Evolutionary conservation across 2,797 vertebrate genomes (phyloP).

Genomic region (Malacoctenus gilli): DNA sequence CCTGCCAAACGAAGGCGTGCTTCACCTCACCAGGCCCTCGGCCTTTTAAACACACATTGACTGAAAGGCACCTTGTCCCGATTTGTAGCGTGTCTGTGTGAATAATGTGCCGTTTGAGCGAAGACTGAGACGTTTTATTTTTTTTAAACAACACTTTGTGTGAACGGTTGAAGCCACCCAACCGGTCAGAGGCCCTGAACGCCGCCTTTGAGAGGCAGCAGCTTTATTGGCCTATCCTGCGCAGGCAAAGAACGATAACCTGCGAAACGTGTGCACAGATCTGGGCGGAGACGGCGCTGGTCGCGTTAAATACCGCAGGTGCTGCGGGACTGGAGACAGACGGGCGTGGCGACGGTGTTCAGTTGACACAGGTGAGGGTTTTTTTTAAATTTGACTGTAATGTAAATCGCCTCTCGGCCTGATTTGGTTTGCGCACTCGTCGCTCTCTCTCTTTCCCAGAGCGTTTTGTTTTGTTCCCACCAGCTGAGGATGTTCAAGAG

Average conservation of each 20-base stretch:
- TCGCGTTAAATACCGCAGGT: constrained; percentile 9
- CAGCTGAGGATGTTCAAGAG: constrained; percentile 80
- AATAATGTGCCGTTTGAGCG: constrained; percentile 15
- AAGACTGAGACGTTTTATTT: constrained; percentile 18
- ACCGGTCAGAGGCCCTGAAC: constrained; percentile 55
- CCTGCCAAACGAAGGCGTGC: constrained; percentile 7
- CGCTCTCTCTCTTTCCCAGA: not conserved
- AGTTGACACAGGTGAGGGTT: constrained; percentile 36
- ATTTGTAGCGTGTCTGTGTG: not conserved
- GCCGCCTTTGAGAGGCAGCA: constrained; percentile 15
- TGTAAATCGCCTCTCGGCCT: not conserved
- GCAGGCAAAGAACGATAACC: constrained; percentile 19
- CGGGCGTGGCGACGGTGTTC: constrained; percentile 3
- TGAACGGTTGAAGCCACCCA: constrained; percentile 26
- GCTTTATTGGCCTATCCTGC: constrained; percentile 40
- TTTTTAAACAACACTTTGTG: no score
- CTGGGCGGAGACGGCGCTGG: constrained; percentile 39
- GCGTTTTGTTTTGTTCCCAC: not conserved
- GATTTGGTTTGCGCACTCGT: not conserved
- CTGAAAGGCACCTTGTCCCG: not conserved
- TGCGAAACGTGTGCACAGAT: constrained; percentile 5
- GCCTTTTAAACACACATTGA: not conserved
- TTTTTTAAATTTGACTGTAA: not conserved
- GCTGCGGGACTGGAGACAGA: not conserved
- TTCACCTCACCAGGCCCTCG: not conserved